Evolutionary conservation across 2,888 invertebrate genomes (phyloP).

Genomic region (Drosophila suboccidentalis): DNA sequence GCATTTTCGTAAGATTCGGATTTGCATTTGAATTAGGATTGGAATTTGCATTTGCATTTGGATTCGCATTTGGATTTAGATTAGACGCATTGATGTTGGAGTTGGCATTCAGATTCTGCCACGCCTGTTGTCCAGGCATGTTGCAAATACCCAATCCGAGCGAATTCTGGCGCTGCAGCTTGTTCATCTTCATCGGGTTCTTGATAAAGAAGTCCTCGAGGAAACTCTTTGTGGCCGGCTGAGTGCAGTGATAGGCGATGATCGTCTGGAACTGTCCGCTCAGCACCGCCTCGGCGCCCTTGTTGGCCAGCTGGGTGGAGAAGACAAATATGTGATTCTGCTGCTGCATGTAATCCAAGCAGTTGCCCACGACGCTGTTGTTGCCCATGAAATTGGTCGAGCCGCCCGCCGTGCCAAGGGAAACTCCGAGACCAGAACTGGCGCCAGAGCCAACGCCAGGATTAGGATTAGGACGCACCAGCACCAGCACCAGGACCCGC

Average conservation of each 20-base stretch:
- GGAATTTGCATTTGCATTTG: conserved; percentile 23
- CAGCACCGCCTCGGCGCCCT: conserved; percentile 96
- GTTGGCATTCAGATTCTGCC: conserved; percentile 34
- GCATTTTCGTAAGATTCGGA: conserved; percentile 40
- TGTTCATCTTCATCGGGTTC: conserved; percentile 95
- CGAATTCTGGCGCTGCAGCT: conserved; percentile 92
- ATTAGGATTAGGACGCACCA: not conserved
- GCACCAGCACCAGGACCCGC: conserved; percentile 7
- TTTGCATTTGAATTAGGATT: conserved; percentile 28
- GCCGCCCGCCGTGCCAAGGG: conserved; percentile 23
- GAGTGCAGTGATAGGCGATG: conserved; percentile 97
- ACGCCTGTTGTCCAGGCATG: conserved; percentile 39
- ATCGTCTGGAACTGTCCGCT: conserved; percentile 96
- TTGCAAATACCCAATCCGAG: conserved; percentile 58
- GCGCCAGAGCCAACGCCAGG: not conserved
- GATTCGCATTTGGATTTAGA: not conserved
- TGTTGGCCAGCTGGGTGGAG: conserved; percentile 96
- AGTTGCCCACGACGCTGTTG: conserved; percentile 44
- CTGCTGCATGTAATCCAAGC: conserved; percentile 93
- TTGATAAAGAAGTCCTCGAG: conserved; percentile 92
- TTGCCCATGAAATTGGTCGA: conserved; percentile 36
- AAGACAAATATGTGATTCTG: conserved; percentile 99
- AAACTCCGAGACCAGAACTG: not conserved
- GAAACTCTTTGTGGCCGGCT: conserved; percentile 97
- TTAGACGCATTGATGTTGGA: conserved; percentile 1